Conservation (phyloP, 2,888 invertebrate genomes). For the Cheiracanthium punctorium region DNA sequence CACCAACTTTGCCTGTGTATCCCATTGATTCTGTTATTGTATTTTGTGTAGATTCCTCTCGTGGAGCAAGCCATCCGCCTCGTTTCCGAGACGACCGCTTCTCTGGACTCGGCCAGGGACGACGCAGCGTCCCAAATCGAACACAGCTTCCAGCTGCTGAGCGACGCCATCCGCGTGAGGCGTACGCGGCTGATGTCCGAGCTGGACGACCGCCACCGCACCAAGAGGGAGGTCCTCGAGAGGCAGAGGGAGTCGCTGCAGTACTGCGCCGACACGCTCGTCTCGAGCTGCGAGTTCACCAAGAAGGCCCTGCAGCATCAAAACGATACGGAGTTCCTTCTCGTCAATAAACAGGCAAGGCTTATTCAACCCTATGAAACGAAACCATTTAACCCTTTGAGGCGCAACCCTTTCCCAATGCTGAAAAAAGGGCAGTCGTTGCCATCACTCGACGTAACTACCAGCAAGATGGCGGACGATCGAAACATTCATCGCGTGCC, state of each 20-base stretch:
- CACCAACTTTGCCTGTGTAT: too few relatives aligned
- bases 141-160: slow-evolving; percentile 75
- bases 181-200: slow-evolving; percentile 75
- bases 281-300: slow-evolving; percentile 77
- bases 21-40: too few relatives aligned
- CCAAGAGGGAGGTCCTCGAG: slow-evolving; percentile 75
- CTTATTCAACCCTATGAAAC: too few relatives aligned
- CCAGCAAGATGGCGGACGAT: too few relatives aligned
- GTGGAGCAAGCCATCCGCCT: slow-evolving; percentile 75
- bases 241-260: slow-evolving; percentile 76
- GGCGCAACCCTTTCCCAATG: too few relatives aligned
- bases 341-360: slow-evolving; percentile 77
- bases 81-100: slow-evolving; percentile 74
- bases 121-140: slow-evolving; percentile 74
- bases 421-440: too few relatives aligned
- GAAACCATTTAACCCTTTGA: too few relatives aligned
- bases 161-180: slow-evolving; percentile 74
- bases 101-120: slow-evolving; percentile 73
- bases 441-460: too few relatives aligned
- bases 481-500: too few relatives aligned
- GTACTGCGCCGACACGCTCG: slow-evolving; percentile 76
- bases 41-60: slow-evolving; percentile 74
- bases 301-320: slow-evolving; percentile 78
- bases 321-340: slow-evolving; percentile 77
- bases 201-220: slow-evolving; percentile 74